A percentile compares a stretch with the other conserved stretches of the same genome.
phyloP scores from a whole-genome alignment of 2,113 vertebrate species.

The Procapra przewalskii region DNA sequence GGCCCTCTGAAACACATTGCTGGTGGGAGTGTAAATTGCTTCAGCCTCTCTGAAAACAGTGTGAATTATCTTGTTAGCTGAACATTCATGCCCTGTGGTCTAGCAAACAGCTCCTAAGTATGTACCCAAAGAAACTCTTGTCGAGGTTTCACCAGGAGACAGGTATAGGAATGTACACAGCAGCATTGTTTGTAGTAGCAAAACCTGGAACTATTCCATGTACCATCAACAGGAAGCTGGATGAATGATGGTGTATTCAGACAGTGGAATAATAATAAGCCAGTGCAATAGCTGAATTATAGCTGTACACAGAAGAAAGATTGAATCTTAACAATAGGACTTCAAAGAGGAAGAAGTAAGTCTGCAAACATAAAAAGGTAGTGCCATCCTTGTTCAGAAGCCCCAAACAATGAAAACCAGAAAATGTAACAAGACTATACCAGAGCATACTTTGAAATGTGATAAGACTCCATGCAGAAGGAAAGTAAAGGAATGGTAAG shows the following conservation, averaged over 20 bases:
- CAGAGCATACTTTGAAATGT: not conserved
- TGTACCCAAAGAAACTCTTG: not conserved
- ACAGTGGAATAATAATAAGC: not conserved
- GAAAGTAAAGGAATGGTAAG: not conserved
- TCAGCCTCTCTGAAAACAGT: not conserved
- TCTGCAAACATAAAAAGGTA: not conserved
- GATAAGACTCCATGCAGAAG: not conserved
- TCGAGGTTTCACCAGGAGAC: not conserved
- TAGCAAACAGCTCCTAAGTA: not conserved
- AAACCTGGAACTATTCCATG: not conserved
- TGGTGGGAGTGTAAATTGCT: not conserved
- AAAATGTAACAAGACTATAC: not conserved
- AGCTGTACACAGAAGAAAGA: not conserved
- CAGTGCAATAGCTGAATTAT: not conserved
- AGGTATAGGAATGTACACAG: not conserved
- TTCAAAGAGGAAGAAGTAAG: not conserved
- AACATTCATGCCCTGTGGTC: not conserved
- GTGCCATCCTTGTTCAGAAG: not conserved
- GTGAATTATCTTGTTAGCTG: not conserved
- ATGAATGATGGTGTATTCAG: rapidly evolving
- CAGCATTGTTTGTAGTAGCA: not conserved
- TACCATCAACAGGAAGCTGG: not conserved
- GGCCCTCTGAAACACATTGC: not conserved
- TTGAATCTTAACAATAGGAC: not conserved
- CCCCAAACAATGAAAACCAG: not conserved